Evolutionary conservation across 2,888 invertebrate species (phyloP).

Genomic region (Amiota communis): DNA sequence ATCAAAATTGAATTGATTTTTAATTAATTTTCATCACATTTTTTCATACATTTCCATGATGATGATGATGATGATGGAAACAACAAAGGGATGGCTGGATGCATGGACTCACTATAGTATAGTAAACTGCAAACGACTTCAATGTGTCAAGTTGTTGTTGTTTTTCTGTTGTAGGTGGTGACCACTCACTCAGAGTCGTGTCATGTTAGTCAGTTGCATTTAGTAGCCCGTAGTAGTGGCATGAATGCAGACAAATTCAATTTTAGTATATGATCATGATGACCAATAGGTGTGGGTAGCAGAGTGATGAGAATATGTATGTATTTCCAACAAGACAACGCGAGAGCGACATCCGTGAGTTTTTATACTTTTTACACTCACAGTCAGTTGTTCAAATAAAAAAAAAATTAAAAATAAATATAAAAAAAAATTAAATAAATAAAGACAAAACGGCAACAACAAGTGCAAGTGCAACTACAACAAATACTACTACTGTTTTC

Average conservation of each 20-base stretch:
- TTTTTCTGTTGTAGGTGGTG: neutral
- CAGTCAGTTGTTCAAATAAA: neutral
- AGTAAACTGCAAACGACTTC: neutral
- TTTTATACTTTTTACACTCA: no score
- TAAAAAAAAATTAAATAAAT: slow-evolving; percentile 14
- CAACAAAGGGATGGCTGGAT: no score
- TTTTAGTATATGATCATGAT: slow-evolving; percentile 4
- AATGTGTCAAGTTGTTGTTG: slow-evolving; percentile 4
- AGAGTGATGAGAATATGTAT: neutral
- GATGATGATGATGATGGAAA: no score
- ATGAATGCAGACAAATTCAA: slow-evolving; percentile 26
- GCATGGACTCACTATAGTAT: neutral
- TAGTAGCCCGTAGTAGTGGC: neutral
- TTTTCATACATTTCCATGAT: slow-evolving; percentile 41
- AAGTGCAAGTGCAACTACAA: slow-evolving; percentile 1
- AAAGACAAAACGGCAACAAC: neutral
- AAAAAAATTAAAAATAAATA: neutral
- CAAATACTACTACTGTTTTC: neutral
- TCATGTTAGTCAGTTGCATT: neutral
- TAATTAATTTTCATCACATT: slow-evolving; percentile 66
- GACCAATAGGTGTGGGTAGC: neutral
- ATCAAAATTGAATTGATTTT: slow-evolving; percentile 66
- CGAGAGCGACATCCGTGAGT: neutral
- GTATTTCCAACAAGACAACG: neutral
- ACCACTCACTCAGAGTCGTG: neutral